A percentile compares a stretch with the other conserved stretches of the same genome.
phyloP scores from a whole-genome alignment of 2,888 invertebrate genomes.

The Dicycla oo region DNA sequence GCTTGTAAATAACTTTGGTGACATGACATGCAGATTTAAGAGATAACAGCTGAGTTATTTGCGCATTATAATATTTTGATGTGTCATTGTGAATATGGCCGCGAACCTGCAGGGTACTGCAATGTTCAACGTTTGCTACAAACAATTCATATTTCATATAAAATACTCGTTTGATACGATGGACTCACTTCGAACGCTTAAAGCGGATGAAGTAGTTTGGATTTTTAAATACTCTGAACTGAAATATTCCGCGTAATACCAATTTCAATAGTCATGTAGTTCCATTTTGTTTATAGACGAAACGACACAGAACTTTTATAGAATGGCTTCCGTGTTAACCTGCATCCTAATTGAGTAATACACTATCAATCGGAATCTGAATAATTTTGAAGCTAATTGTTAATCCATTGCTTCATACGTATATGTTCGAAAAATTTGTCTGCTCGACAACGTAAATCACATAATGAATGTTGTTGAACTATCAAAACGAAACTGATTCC shows the following conservation, averaged over 20 bases:
- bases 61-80: constrained; percentile 23
- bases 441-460: no score
- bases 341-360: no score
- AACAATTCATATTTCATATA: constrained; percentile 1
- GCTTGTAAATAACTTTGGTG: constrained; percentile 14
- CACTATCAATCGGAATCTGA: no score
- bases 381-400: no score
- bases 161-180: background rate
- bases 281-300: background rate
- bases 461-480: no score
- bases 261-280: background rate
- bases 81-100: constrained; percentile 13
- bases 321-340: background rate
- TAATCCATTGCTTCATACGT: no score
- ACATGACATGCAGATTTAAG: constrained; percentile 30
- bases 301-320: background rate
- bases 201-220: constrained; percentile 3
- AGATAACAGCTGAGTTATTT: constrained; percentile 34
- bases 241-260: constrained; percentile 10
- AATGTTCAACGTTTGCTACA: constrained; percentile 1
- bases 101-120: background rate
- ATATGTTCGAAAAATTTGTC: no score
- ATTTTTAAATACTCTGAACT: background rate
- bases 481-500: no score
- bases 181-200: background rate